Evolutionary conservation across 2,888 invertebrate genomes (phyloP).

Genomic region (Argyra leucocephala): DNA sequence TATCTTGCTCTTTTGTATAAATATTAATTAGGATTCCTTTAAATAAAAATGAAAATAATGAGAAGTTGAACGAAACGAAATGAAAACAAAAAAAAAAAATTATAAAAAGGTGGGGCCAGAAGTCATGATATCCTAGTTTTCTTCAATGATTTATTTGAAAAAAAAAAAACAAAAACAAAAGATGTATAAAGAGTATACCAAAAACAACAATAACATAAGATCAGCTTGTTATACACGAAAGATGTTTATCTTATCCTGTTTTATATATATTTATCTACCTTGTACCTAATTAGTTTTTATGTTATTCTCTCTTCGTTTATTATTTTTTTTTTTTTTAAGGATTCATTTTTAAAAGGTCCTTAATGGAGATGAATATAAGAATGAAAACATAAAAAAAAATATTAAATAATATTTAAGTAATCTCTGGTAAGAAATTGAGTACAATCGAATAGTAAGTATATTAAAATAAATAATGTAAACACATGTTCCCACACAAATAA

Average conservation of each 20-base stretch:
- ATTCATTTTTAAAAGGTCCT: background rate
- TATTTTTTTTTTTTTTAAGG: too few species aligned
- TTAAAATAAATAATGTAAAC: too few species aligned
- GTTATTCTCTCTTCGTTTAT: too few species aligned
- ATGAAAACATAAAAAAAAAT: too few species aligned
- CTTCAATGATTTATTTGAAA: background rate
- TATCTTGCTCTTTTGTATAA: background rate
- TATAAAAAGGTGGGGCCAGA: background rate
- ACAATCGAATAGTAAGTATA: background rate
- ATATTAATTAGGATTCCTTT: constrained; percentile 6
- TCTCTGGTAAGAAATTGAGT: background rate
- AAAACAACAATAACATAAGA: background rate
- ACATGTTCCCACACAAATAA: background rate
- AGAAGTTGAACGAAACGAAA: too few species aligned
- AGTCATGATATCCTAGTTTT: constrained; percentile 1
- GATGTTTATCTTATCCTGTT: constrained; percentile 3
- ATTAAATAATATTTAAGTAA: too few species aligned
- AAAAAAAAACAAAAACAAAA: background rate
- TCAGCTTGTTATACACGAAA: constrained; percentile 4
- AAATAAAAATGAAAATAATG: background rate
- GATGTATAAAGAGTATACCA: too few species aligned
- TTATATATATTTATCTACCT: too few species aligned
- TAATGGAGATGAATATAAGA: constrained; percentile 1
- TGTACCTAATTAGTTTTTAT: constrained; percentile 1
- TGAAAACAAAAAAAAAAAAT: background rate